A percentile compares a stretch with the other conserved stretches of the same genome.
Conservation (phyloP, 2,113 vertebrate species). For the Rhea pennata region DNA sequence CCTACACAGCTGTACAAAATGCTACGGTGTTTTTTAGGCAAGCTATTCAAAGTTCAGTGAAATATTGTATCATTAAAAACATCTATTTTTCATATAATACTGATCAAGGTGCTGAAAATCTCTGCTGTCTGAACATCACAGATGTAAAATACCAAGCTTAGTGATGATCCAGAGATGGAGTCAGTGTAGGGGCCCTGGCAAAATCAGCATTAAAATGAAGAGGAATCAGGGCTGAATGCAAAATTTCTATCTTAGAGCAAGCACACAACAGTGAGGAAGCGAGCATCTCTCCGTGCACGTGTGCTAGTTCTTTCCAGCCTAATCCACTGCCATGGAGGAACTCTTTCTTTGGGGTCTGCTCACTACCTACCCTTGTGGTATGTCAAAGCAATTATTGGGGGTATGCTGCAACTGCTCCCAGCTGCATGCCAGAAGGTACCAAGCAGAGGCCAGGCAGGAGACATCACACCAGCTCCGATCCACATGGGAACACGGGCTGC, state of each 20-base stretch:
- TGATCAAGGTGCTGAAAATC: background rate
- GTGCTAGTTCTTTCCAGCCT: background rate
- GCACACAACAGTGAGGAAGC: background rate
- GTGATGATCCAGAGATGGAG: background rate
- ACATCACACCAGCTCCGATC: background rate
- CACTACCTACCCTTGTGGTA: background rate
- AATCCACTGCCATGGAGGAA: background rate
- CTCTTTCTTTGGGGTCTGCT: background rate
- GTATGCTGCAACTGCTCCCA: background rate
- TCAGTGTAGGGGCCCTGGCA: background rate
- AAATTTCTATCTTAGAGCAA: background rate
- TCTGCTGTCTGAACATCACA: background rate
- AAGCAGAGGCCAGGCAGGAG: background rate
- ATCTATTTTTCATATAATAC: background rate
- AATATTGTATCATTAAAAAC: background rate
- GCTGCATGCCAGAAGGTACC: background rate
- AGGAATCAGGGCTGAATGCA: background rate
- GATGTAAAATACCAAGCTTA: background rate
- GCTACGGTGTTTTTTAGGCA: background rate
- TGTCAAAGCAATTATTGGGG: background rate
- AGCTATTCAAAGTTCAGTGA: background rate
- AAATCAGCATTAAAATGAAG: background rate
- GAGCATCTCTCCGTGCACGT: fast-evolving
- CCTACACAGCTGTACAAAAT: background rate
- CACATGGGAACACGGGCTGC: background rate